Percentiles rank a stretch among this genome's conserved stretches.
Evolutionary conservation across 2,888 invertebrate genomes (phyloP).

Genomic region (Perizoma affinitatum): DNA sequence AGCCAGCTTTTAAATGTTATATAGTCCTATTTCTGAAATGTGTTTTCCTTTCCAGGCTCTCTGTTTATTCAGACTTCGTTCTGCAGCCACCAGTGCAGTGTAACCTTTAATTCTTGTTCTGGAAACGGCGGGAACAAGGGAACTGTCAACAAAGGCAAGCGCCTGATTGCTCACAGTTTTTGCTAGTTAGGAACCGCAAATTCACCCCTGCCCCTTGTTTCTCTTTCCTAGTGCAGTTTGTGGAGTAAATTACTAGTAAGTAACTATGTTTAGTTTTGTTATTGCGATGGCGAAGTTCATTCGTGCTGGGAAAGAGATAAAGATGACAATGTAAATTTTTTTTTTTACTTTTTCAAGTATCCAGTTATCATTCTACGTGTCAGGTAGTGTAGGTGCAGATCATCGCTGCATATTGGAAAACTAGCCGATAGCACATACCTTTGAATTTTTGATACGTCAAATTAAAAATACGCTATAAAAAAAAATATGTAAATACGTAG

Average conservation of each 20-base stretch:
- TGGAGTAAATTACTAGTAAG: constrained; percentile 21
- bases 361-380: too few species aligned
- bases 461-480: too few species aligned
- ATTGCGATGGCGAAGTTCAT: not conserved
- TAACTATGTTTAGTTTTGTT: constrained; percentile 20
- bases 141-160: constrained; percentile 30
- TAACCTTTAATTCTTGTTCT: constrained; percentile 18
- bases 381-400: too few species aligned
- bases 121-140: constrained; percentile 20
- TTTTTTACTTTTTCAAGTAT: too few species aligned
- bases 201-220: constrained; percentile 24
- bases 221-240: constrained; percentile 23
- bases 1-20: too few species aligned
- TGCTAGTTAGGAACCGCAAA: constrained; percentile 48
- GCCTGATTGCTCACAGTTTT: constrained; percentile 50
- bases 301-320: constrained; percentile 1
- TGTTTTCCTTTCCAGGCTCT: not conserved
- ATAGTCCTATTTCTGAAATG: too few species aligned
- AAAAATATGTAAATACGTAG: too few species aligned
- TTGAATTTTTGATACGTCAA: too few species aligned
- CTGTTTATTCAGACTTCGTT: constrained; percentile 2
- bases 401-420: too few species aligned
- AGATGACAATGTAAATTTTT: too few species aligned
- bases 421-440: too few species aligned
- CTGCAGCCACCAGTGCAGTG: constrained; percentile 6